Evolutionary conservation across 2,797 vertebrate species (phyloP), one percentile per base, ranked within the genome.

Genomic region (Macrochelys suwanniensis): DNA sequence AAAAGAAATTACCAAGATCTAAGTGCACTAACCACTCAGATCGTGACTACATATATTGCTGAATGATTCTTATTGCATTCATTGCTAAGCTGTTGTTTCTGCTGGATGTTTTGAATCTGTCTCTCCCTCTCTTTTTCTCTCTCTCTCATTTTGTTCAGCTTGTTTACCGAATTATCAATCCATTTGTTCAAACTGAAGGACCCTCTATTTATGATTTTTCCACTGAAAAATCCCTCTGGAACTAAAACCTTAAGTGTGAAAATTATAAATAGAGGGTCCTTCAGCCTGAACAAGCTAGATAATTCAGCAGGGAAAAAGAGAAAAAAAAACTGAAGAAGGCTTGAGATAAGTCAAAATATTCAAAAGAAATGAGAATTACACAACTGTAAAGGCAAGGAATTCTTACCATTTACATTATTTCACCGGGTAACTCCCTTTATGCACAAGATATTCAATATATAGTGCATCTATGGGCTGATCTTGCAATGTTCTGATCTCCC

Each of bases 131-230:
- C 42, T 83, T 23, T 47, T 26, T 93, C 45, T 83, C 23, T 42
- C 31, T 83, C 82, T 33, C 89, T 47, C 94, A 25, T 85, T 80
- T 96, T 80, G 85, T 88, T 94, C 74, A 83, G 54, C 17, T 78
- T 74, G 31, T 89, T 94, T 95, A 86, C 49, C 61, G 74, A 91
- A 92, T 89, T 88, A 82, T 80, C 79, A 80, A 49, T 89, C 91
- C 94, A 50, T 37, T 78, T 89, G 92, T 94, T 77, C 83, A 97
- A 87, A 95, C 33, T 23, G 47, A 95, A 95, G 94, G 94, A 80
- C 81, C 23, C 76, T 86, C 25, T 77, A 78, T 92, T 97, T 68
- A 59, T 45, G 65, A 88, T 84, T 94, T 37, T 95, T 92, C 51
- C 80, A 91, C 68, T 91, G 84, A 61, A 94, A 89, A 80, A 4